Evolutionary conservation across 2,888 invertebrate species (phyloP).

Genomic region (Lutraria lutraria): DNA sequence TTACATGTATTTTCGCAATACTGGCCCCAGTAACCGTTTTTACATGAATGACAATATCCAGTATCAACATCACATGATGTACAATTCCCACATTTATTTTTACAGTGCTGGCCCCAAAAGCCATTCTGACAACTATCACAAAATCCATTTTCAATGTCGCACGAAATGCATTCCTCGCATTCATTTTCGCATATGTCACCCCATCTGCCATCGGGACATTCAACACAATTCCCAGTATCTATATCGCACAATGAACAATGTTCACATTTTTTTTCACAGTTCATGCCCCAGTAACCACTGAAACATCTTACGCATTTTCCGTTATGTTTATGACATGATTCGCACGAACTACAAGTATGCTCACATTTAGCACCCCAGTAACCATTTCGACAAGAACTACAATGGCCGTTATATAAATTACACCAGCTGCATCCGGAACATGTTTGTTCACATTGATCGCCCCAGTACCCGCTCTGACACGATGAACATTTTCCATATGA

Average conservation of each 20-base stretch:
- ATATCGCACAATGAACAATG: background rate
- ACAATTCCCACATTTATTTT: too few species aligned
- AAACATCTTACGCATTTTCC: background rate
- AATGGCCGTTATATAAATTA: background rate
- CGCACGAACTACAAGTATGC: background rate
- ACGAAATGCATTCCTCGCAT: background rate
- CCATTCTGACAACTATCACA: background rate
- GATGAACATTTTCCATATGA: background rate
- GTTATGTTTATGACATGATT: background rate
- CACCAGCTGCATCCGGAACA: background rate
- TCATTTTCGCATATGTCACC: background rate
- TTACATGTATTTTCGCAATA: background rate
- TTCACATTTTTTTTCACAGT: background rate
- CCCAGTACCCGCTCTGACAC: background rate
- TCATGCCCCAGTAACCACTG: background rate
- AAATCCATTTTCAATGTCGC: background rate
- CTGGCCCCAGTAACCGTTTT: background rate
- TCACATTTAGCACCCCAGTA: background rate
- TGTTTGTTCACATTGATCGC: background rate
- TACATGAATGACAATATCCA: background rate
- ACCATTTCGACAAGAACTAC: background rate
- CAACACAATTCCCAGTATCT: background rate
- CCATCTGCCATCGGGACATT: background rate
- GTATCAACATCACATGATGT: background rate
- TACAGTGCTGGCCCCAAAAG: background rate